Percentiles rank a stretch among this genome's conserved stretches.
phyloP scores from a whole-genome alignment of 2,113 vertebrate genomes.

The Panthera leo region DNA sequence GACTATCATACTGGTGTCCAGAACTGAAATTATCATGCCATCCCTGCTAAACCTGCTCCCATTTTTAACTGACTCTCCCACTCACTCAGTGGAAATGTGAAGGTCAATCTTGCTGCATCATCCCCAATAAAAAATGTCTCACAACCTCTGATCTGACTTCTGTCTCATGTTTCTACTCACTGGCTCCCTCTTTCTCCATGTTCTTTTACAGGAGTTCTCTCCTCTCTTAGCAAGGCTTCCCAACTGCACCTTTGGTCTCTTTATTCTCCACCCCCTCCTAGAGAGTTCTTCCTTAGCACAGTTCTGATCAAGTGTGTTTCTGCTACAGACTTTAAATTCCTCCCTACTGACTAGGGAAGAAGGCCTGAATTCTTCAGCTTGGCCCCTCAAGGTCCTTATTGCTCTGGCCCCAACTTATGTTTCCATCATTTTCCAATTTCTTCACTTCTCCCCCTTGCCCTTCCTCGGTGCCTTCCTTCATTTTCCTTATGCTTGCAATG shows the following conservation, averaged over 20 bases:
- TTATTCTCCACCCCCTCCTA: neutral
- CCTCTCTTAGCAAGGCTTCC: neutral
- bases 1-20: neutral
- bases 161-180: neutral
- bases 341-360: neutral
- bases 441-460: neutral
- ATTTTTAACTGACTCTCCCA: neutral
- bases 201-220: neutral
- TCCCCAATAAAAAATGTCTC: neutral
- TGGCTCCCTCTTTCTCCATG: neutral
- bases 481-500: neutral
- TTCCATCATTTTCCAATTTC: neutral
- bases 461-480: neutral
- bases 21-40: neutral
- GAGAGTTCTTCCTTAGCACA: neutral
- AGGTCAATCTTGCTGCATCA: neutral
- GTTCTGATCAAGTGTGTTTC: neutral
- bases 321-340: neutral
- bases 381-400: neutral
- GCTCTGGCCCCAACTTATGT: neutral
- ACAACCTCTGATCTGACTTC: neutral
- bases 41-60: neutral
- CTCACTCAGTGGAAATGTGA: neutral
- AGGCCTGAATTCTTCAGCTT: neutral
- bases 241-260: neutral